Percentiles rank a stretch among this genome's conserved stretches.
phyloP scores from a whole-genome alignment of 1,140 invertebrate genomes.

The Druon quercuslanigerum region DNA sequence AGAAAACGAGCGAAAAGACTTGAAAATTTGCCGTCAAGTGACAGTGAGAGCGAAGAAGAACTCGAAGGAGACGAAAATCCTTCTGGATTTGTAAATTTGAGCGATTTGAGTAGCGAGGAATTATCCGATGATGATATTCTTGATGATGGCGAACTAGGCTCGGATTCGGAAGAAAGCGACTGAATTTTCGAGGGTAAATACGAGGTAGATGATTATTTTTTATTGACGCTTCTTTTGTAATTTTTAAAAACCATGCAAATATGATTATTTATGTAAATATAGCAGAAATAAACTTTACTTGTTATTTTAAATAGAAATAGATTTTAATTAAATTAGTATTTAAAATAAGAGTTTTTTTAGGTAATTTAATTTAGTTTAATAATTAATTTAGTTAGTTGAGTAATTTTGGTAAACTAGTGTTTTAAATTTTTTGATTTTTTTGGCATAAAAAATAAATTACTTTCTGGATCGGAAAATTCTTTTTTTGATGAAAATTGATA shows the following conservation, averaged over 20 bases:
- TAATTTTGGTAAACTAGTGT: not conserved
- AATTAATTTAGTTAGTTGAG: conserved; percentile 17
- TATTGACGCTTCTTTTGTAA: not conserved
- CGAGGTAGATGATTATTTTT: not conserved
- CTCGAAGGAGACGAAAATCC: conserved; percentile 38
- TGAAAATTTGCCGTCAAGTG: conserved; percentile 38
- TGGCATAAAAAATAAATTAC: too few species aligned
- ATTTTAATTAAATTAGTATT: conserved; percentile 18
- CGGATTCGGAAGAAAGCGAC: conserved; percentile 44
- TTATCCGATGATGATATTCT: conserved; percentile 48
- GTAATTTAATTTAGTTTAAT: too few species aligned
- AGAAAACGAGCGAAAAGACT: conserved; percentile 27
- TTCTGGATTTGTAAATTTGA: conserved; percentile 42
- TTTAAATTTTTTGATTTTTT: too few species aligned
- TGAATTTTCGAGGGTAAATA: conserved; percentile 19
- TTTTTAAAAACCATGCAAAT: not conserved
- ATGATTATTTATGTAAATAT: too few species aligned
- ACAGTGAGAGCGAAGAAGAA: conserved; percentile 44
- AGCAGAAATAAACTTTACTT: too few species aligned
- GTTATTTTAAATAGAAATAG: not conserved
- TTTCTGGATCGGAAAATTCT: too few species aligned
- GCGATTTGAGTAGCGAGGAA: conserved; percentile 44
- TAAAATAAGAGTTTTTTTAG: too few species aligned
- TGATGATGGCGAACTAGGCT: conserved; percentile 48
- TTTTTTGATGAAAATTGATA: too few species aligned